Evolutionary conservation across 2,797 vertebrate genomes (phyloP).

Genomic region (Cheirogaleus major): DNA sequence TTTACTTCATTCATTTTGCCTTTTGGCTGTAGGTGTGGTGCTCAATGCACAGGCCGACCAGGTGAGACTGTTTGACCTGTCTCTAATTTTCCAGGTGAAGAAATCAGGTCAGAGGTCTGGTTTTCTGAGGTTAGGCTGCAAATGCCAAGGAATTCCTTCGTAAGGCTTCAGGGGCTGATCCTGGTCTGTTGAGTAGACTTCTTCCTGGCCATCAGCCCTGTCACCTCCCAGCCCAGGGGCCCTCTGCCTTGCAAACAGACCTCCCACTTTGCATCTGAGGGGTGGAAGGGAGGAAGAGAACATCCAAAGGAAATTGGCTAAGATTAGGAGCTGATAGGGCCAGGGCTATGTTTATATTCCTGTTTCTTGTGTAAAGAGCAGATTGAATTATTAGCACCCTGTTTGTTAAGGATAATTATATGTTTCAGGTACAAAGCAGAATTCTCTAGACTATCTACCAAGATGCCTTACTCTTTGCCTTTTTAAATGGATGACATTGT

Average conservation of each 20-base stretch:
- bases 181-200: not conserved
- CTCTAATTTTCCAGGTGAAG: conserved; percentile 6
- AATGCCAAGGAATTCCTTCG: not conserved
- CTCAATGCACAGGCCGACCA: not conserved
- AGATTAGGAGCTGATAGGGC: conserved; percentile 17
- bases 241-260: conserved; percentile 22
- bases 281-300: not conserved
- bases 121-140: conserved; percentile 7
- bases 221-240: not conserved
- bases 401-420: conserved; percentile 69
- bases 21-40: not conserved
- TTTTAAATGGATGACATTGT: conserved; percentile 60
- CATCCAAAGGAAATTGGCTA: conserved; percentile 23
- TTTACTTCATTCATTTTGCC: not conserved
- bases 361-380: conserved; percentile 53
- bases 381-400: conserved; percentile 54
- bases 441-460: conserved; percentile 50
- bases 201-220: not conserved
- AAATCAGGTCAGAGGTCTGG: not conserved
- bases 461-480: conserved; percentile 43
- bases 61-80: not conserved
- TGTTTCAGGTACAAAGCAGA: conserved; percentile 62
- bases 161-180: not conserved
- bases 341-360: conserved; percentile 45
- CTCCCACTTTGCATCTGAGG: conserved; percentile 49